These are phyloP conservation scores for Sitta carolinensis DNA, from an alignment of 2,797 vertebrate species.

Conservation along the genomic window DNA sequence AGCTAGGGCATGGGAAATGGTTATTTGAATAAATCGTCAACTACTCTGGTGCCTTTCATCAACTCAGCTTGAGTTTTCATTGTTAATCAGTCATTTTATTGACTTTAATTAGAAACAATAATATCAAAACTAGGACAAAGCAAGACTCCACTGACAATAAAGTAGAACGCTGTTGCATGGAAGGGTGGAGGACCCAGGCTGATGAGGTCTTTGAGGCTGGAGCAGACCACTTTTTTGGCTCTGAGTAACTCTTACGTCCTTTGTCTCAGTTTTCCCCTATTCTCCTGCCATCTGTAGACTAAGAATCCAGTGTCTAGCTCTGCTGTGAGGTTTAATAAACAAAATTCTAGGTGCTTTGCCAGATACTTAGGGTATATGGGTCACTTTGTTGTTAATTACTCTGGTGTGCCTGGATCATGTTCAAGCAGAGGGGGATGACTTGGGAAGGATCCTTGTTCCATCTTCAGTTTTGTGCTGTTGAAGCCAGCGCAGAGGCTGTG, in stretches of 20 bases:
- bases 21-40: not conserved
- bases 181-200: not conserved
- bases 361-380: not conserved
- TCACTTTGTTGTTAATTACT: not conserved
- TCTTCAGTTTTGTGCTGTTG: accelerated
- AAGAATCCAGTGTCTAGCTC: not conserved
- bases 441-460: not conserved
- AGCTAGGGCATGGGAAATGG: not conserved
- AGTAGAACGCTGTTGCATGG: not conserved
- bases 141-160: not conserved
- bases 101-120: slow-evolving; percentile 21
- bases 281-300: not conserved
- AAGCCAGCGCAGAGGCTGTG: not conserved
- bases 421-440: not conserved
- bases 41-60: not conserved
- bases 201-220: not conserved
- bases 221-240: not conserved
- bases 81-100: not conserved
- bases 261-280: not conserved
- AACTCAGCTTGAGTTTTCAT: not conserved
- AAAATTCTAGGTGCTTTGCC: not conserved
- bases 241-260: not conserved
- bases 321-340: not conserved
- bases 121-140: slow-evolving; percentile 4
- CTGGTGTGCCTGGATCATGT: not conserved